Base-by-base conservation (phyloP, 2,797 vertebrate genomes). In the Hoplostethus mediterraneus region DNA sequence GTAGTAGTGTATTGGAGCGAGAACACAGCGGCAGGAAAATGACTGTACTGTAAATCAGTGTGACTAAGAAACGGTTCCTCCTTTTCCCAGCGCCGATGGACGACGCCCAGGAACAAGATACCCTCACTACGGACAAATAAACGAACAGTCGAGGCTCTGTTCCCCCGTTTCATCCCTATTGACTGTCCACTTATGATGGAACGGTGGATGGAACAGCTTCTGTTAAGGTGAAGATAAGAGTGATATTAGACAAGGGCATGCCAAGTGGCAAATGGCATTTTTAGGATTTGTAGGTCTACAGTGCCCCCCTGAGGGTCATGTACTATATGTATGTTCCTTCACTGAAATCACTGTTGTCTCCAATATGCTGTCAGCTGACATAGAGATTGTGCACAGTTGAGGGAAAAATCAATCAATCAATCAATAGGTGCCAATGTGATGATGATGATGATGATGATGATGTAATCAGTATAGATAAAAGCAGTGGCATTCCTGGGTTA, bases 181-280 rank as follows among this genome's bases (percentile, higher is more conserved):
- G 67, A 71, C 11, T 14, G 73, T 48, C 69, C 75, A 33, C 96
- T 42, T 95, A 98, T 95, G 92, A 99, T 99, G 98, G 98, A 99
- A 95, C 96, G 97, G 93, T 97, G 97, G 89, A 99, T 99, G 97
- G 98, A 99, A 93, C 2, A 21, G 13, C 11, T 12, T 0, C 31
- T n/a, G 11, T 25, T 11, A 48, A 17, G 12, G 11, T 44, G 4
- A 17, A 17, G 12, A 9, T n/a, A 3, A 49, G 6, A 4, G 10
- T 60, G 3, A 12, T 53, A 21, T n/a, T 48, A 9, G n/a, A 48
- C 28, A 12, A 48, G 42, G 13, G 21, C 59, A 31, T 16, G 13
- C 13, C 17, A 14, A 47, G 13, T 4, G 31, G 44, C 25, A 31
- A 45, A 16, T 14, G 16, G 5, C 17, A 36, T 28, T 33, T 28